These are phyloP conservation scores for Dioctria rufipes DNA, from an alignment of 2,888 invertebrate species.

Conservation along the genomic window DNA sequence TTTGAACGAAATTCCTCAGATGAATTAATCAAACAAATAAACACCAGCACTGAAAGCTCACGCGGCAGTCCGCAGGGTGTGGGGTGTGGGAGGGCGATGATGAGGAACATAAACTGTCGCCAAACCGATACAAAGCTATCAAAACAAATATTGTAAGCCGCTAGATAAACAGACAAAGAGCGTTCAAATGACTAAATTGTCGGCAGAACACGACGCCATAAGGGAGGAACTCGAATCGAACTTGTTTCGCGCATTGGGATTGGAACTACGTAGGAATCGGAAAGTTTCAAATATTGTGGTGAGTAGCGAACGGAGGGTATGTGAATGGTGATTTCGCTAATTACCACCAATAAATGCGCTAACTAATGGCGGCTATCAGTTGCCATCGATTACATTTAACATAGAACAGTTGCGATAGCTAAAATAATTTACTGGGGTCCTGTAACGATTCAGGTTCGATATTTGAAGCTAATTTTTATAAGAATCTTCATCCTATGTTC, in stretches of 20 bases:
- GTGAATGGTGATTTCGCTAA: background rate
- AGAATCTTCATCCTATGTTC: no score
- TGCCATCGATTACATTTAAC: background rate
- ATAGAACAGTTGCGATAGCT: background rate
- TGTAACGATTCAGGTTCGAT: no score
- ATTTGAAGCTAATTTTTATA: no score
- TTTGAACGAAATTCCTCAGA: conserved; percentile 25
- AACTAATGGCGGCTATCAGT: background rate
- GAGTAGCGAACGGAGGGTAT: background rate
- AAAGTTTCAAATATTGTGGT: conserved; percentile 6
- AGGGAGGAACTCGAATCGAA: background rate
- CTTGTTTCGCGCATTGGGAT: background rate
- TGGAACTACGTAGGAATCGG: background rate
- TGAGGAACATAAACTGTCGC: conserved; percentile 12
- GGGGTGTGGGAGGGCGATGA: background rate
- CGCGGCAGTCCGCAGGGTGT: background rate
- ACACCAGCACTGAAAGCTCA: background rate
- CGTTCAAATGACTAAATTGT: conserved; percentile 45
- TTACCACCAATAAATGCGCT: conserved; percentile 7
- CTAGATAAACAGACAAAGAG: conserved; percentile 31
- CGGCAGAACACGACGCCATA: conserved; percentile 5
- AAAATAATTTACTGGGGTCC: no score
- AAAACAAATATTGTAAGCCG: conserved; percentile 30
- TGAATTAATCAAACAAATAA: conserved; percentile 50
- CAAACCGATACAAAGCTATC: conserved; percentile 5